Conservation (phyloP, 2,888 invertebrate genomes). For the Dryobotodes eremita region DNA sequence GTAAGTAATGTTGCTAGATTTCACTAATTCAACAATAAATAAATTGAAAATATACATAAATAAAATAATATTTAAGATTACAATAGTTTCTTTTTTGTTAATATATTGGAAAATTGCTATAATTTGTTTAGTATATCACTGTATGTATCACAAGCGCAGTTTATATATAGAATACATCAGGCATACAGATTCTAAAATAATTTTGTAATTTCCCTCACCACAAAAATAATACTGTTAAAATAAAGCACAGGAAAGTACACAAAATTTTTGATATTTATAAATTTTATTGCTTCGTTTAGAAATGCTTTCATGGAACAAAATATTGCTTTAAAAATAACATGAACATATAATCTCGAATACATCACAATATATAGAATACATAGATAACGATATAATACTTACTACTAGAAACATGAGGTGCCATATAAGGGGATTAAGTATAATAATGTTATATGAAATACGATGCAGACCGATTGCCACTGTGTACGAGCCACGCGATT, state of each 20-base stretch:
- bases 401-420: conserved; percentile 82
- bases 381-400: conserved; percentile 79
- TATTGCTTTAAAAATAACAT: conserved; percentile 82
- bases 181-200: conserved; percentile 56
- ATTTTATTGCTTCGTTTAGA: conserved; percentile 83
- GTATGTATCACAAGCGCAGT: conserved; percentile 67
- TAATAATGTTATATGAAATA: conserved; percentile 67
- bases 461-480: conserved; percentile 68
- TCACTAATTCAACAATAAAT: conserved; percentile 56
- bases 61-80: conserved; percentile 52
- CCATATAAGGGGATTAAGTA: conserved; percentile 75
- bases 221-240: conserved; percentile 71
- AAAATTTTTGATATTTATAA: conserved; percentile 72
- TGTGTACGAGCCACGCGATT: conserved; percentile 63
- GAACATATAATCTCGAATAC: conserved; percentile 82
- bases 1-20: conserved; percentile 56
- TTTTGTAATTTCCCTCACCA: conserved; percentile 62
- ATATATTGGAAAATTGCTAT: conserved; percentile 59
- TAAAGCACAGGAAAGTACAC: conserved; percentile 64
- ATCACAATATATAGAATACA: conserved; percentile 79
- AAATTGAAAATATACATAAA: conserved; percentile 52
- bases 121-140: conserved; percentile 64
- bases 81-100: conserved; percentile 51
- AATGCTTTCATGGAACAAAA: conserved; percentile 79
- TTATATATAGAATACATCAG: conserved; percentile 56